phyloP scores from a whole-genome alignment of 2,888 invertebrate species.

The Melieria picta region DNA sequence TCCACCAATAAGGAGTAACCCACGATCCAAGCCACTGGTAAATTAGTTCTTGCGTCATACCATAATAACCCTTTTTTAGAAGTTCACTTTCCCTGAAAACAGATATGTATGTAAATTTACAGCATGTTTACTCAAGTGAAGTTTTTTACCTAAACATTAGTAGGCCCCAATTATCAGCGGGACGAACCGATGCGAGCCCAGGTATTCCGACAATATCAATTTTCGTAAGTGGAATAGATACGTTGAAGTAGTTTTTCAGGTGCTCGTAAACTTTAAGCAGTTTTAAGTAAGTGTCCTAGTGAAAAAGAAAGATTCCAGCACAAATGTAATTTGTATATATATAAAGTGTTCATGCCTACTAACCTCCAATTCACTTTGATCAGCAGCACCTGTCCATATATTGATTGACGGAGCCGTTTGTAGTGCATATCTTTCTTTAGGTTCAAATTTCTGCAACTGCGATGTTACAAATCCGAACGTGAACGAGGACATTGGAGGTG shows the following conservation, averaged over 20 bases:
- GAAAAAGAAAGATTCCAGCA: slow-evolving; percentile 52
- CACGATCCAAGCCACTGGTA: slow-evolving; percentile 85
- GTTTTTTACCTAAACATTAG: slow-evolving; percentile 77
- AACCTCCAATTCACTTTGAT: slow-evolving; percentile 66
- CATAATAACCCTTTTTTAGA: slow-evolving; percentile 73
- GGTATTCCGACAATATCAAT: slow-evolving; percentile 81
- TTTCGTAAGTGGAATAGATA: slow-evolving; percentile 74
- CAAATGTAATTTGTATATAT: neutral
- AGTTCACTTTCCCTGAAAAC: slow-evolving; percentile 77
- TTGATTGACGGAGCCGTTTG: slow-evolving; percentile 56
- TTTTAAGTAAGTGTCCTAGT: slow-evolving; percentile 70
- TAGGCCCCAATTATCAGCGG: slow-evolving; percentile 83
- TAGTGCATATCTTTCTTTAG: slow-evolving; percentile 18
- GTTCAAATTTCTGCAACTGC: slow-evolving; percentile 67
- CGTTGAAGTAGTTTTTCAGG: slow-evolving; percentile 73
- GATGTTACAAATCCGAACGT: slow-evolving; percentile 79
- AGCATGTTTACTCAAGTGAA: neutral
- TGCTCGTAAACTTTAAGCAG: slow-evolving; percentile 70
- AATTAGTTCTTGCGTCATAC: slow-evolving; percentile 76
- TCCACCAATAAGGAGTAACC: slow-evolving; percentile 82
- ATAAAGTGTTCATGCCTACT: neutral
- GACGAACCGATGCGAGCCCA: slow-evolving; percentile 75
- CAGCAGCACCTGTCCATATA: slow-evolving; percentile 66
- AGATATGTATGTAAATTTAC: slow-evolving; percentile 27
- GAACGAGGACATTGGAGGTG: slow-evolving; percentile 81